These are phyloP conservation scores for Ormyrus nitidulus DNA, from an alignment of 2,888 invertebrate genomes.

Conservation along the genomic window DNA sequence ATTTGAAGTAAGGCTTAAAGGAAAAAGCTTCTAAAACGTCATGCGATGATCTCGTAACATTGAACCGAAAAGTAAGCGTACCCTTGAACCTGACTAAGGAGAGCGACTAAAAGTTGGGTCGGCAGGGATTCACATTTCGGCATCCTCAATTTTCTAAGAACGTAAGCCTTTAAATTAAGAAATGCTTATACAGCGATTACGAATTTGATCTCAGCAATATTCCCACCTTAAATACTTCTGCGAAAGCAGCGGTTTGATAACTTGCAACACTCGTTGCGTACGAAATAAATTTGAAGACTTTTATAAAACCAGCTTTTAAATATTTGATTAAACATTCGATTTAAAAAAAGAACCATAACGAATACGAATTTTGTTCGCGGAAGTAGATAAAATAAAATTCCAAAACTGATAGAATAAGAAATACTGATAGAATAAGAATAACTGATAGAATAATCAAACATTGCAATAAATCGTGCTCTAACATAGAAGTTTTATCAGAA, in stretches of 20 bases:
- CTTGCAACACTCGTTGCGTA: neutral
- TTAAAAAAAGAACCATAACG: too few relatives aligned
- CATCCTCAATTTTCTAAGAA: slow-evolving; percentile 29
- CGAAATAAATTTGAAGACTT: neutral
- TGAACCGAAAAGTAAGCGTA: neutral
- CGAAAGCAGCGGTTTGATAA: neutral
- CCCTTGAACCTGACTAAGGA: neutral
- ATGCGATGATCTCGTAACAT: neutral
- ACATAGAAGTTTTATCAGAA: too few relatives aligned
- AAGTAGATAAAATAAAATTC: too few relatives aligned
- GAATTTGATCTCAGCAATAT: neutral
- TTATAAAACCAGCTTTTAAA: neutral
- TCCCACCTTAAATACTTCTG: neutral
- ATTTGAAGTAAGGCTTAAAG: neutral
- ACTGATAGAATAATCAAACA: too few relatives aligned
- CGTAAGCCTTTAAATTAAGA: neutral
- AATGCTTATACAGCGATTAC: neutral
- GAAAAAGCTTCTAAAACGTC: neutral
- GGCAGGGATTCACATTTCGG: slow-evolving; percentile 8
- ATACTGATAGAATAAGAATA: too few relatives aligned
- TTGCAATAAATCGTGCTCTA: too few relatives aligned
- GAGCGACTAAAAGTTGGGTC: neutral
- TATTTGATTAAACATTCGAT: neutral
- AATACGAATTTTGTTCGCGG: too few relatives aligned
- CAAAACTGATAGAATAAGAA: too few relatives aligned